Evolutionary conservation across 1,140 invertebrate species (phyloP).

Genomic region (Ostrea edulis): DNA sequence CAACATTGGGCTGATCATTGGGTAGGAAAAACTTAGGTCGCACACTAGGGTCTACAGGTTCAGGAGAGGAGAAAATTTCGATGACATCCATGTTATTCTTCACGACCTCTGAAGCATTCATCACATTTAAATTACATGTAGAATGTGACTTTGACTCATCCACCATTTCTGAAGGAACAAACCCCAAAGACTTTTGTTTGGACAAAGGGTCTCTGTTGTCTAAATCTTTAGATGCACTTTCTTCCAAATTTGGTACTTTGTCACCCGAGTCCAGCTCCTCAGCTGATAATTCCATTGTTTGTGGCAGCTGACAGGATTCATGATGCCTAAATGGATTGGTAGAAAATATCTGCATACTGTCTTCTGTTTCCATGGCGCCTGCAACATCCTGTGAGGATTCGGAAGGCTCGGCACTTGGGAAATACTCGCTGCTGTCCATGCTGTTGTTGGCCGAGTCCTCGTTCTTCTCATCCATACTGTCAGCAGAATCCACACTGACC

Average conservation of each 20-base stretch:
- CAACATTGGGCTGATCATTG: background rate
- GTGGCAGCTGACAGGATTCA: background rate
- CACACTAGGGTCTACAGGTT: background rate
- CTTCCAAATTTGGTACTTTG: background rate
- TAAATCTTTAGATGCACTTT: background rate
- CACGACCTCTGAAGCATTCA: background rate
- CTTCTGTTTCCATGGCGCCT: background rate
- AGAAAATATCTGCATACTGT: background rate
- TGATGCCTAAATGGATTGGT: background rate
- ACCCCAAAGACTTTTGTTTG: background rate
- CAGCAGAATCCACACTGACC: constrained; percentile 22
- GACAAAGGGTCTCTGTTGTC: background rate
- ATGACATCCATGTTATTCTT: background rate
- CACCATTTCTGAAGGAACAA: background rate
- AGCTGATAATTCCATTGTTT: constrained; percentile 20
- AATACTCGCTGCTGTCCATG: constrained; percentile 31
- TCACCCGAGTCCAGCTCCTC: background rate
- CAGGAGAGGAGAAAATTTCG: constrained; percentile 41
- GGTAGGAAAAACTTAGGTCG: background rate
- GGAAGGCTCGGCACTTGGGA: constrained; percentile 6
- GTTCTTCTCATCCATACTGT: constrained; percentile 47
- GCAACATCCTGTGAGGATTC: background rate
- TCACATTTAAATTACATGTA: background rate
- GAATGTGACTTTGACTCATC: background rate
- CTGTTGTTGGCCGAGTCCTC: constrained; percentile 37